Conservation (phyloP, 2,113 vertebrate species). For the Callipepla squamata region DNA sequence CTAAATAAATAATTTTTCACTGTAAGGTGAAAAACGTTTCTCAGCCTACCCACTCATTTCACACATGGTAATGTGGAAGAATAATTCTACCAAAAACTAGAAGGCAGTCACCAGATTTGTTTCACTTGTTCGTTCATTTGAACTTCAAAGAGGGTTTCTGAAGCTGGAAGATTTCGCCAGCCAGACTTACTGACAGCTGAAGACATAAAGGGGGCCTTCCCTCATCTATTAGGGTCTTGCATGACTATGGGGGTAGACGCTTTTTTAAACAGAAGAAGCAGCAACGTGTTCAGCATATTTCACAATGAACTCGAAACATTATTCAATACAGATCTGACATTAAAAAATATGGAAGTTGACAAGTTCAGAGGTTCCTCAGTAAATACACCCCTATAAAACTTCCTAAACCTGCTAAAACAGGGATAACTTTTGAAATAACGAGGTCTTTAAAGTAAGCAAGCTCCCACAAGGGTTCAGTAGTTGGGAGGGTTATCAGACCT, state of each 20-base stretch:
- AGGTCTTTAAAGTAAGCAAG: background rate
- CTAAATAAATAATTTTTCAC: background rate
- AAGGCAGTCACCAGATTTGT: background rate
- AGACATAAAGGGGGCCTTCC: background rate
- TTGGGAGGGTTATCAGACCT: conserved; percentile 28
- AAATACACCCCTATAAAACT: background rate
- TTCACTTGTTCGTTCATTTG: background rate
- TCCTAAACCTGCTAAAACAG: background rate
- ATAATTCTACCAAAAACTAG: conserved; percentile 12
- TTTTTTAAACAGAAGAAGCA: background rate
- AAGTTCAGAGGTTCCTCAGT: background rate
- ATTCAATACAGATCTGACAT: background rate
- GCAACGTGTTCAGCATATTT: background rate
- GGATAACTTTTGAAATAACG: background rate
- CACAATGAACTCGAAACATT: background rate
- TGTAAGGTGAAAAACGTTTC: background rate
- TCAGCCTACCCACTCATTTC: conserved; percentile 14
- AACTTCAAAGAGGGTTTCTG: conserved; percentile 10
- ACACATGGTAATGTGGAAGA: background rate
- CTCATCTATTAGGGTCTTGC: background rate
- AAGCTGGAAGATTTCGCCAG: background rate
- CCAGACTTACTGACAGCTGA: background rate
- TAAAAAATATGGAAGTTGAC: background rate
- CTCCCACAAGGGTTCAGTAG: conserved; percentile 3
- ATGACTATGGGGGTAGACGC: background rate